Conservation (phyloP, 1,140 invertebrate genomes). For the Mamestra configurata region DNA sequence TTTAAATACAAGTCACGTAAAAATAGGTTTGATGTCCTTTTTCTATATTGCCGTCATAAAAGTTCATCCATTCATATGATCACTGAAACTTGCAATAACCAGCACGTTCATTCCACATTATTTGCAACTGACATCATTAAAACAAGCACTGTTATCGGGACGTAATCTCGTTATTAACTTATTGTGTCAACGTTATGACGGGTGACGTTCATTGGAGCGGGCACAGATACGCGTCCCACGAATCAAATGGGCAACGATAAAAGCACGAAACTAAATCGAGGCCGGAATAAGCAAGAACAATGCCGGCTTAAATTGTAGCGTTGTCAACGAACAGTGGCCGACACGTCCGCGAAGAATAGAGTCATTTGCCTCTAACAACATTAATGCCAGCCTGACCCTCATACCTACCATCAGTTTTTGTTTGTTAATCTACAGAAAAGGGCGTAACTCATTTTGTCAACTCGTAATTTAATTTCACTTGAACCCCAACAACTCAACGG, state of each 20-base stretch:
- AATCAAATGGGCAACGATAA: conserved; percentile 82
- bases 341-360: conserved; percentile 83
- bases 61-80: neutral
- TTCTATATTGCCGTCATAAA: neutral
- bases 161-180: conserved; percentile 42
- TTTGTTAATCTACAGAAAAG: conserved; percentile 88
- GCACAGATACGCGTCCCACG: conserved; percentile 57
- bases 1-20: no score
- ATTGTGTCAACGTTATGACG: conserved; percentile 41
- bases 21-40: no score
- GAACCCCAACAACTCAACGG: conserved; percentile 73
- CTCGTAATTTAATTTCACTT: conserved; percentile 86
- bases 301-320: conserved; percentile 81
- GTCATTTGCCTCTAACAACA: conserved; percentile 86
- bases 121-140: conserved; percentile 16
- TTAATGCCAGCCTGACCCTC: conserved; percentile 82
- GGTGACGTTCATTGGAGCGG: conserved; percentile 48
- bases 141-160: conserved; percentile 39
- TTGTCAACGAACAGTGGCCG: conserved; percentile 76
- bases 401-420: conserved; percentile 86
- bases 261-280: conserved; percentile 84
- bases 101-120: conserved; percentile 9
- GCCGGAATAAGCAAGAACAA: conserved; percentile 84
- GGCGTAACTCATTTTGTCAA: conserved; percentile 88
- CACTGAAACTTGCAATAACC: conserved; percentile 1